These are phyloP conservation scores for Embidobia sp. DNA, from an alignment of 2,888 invertebrate species.

Conservation along the genomic window DNA sequence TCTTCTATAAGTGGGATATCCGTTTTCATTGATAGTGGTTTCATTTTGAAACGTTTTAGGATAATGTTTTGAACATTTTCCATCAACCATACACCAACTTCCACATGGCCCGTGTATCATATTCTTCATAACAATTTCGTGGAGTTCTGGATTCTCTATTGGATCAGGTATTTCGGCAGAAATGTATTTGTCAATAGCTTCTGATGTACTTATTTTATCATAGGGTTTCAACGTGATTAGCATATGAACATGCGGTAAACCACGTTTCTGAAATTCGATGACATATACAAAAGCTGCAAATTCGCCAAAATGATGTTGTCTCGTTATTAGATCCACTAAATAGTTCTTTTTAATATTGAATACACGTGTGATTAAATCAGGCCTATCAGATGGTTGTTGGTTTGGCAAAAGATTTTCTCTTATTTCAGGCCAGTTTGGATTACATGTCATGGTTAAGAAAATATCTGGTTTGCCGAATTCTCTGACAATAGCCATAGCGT, in stretches of 20 bases:
- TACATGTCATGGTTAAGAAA: constrained; percentile 8
- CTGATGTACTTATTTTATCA: background rate
- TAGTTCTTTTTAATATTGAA: constrained; percentile 9
- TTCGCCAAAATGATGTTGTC: constrained; percentile 3
- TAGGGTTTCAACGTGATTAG: background rate
- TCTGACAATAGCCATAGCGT: constrained; percentile 12
- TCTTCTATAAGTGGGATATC: constrained; percentile 45
- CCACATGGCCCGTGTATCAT: constrained; percentile 78
- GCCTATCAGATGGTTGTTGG: constrained; percentile 14
- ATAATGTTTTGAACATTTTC: constrained; percentile 70
- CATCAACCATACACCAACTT: constrained; percentile 39
- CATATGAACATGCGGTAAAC: background rate
- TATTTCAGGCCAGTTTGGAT: constrained; percentile 9
- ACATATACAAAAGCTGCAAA: constrained; percentile 3
- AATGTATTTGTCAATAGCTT: constrained; percentile 35
- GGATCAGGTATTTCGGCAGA: constrained; percentile 73
- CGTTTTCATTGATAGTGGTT: constrained; percentile 29
- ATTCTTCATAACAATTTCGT: constrained; percentile 69
- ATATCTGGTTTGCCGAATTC: constrained; percentile 13
- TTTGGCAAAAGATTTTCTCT: constrained; percentile 10
- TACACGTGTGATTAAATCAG: constrained; percentile 1
- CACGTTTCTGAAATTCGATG: constrained; percentile 3
- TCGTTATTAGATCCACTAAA: background rate
- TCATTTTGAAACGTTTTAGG: constrained; percentile 69
- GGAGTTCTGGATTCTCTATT: constrained; percentile 67